Percentiles rank a stretch among this genome's conserved stretches.
Evolutionary conservation across 2,888 invertebrate species (phyloP).

Genomic region (Plebejus melissa): DNA sequence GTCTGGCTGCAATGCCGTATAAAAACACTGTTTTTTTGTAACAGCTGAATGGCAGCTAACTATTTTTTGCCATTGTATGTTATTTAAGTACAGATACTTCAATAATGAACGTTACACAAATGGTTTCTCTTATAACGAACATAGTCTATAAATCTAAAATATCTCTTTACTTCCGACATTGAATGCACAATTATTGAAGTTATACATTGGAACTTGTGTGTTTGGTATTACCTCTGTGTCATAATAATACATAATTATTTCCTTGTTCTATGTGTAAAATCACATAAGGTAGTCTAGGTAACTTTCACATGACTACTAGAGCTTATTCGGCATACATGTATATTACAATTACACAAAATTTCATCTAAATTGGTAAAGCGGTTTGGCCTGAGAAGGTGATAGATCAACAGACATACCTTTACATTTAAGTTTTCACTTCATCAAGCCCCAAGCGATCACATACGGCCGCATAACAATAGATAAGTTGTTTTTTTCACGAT

Average conservation of each 20-base stretch:
- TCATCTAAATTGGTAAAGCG: not conserved
- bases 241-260: not conserved
- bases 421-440: not conserved
- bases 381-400: not conserved
- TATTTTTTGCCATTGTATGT: slow-evolving; percentile 32
- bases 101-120: not conserved
- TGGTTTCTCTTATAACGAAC: not conserved
- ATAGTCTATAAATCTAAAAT: not conserved
- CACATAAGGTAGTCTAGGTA: not conserved
- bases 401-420: not conserved
- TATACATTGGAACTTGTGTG: not conserved
- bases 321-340: not conserved
- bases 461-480: too few relatives aligned
- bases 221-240: not conserved
- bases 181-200: not conserved
- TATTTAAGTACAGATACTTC: not conserved
- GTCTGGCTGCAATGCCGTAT: slow-evolving; percentile 68
- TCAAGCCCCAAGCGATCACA: too few relatives aligned
- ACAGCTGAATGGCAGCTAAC: slow-evolving; percentile 37
- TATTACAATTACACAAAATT: not conserved
- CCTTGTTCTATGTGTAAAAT: not conserved
- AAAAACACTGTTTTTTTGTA: slow-evolving; percentile 50
- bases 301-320: not conserved
- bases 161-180: not conserved
- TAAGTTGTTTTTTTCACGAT: too few relatives aligned